phyloP scores from a whole-genome alignment of 2,113 vertebrate genomes.

The Larimichthys crocea region DNA sequence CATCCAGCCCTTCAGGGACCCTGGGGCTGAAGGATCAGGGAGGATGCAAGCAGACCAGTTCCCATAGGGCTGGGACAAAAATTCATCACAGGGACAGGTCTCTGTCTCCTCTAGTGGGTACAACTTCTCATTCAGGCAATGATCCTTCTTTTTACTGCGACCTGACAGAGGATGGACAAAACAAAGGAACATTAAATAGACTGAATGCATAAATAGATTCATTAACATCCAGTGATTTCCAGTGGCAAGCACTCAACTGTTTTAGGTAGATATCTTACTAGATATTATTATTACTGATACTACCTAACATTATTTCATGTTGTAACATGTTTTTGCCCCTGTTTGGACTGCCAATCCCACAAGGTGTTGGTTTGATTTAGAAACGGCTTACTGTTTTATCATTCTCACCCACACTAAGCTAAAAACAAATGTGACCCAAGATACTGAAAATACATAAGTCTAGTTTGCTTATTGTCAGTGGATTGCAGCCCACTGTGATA shows the following conservation, averaged over 20 bases:
- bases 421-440: too few relatives aligned
- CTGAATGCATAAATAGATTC: constrained; percentile 30
- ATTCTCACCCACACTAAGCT: too few relatives aligned
- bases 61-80: constrained; percentile 88
- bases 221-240: background rate
- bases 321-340: too few relatives aligned
- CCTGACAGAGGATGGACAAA: constrained; percentile 81
- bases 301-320: too few relatives aligned
- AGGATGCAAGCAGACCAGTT: constrained; percentile 96
- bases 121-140: constrained; percentile 87
- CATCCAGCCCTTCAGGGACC: constrained; percentile 63
- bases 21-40: constrained; percentile 59
- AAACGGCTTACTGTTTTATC: too few relatives aligned
- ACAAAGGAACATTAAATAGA: constrained; percentile 10
- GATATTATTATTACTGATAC: too few relatives aligned
- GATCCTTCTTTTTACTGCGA: constrained; percentile 94
- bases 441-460: too few relatives aligned
- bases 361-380: too few relatives aligned
- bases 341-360: too few relatives aligned
- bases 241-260: background rate
- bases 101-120: constrained; percentile 90
- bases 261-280: background rate
- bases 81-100: constrained; percentile 88
- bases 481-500: too few relatives aligned
- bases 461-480: too few relatives aligned